These are phyloP conservation scores for Mesocricetus auratus DNA, from an alignment of 2,113 vertebrate species.

Conservation along the genomic window DNA sequence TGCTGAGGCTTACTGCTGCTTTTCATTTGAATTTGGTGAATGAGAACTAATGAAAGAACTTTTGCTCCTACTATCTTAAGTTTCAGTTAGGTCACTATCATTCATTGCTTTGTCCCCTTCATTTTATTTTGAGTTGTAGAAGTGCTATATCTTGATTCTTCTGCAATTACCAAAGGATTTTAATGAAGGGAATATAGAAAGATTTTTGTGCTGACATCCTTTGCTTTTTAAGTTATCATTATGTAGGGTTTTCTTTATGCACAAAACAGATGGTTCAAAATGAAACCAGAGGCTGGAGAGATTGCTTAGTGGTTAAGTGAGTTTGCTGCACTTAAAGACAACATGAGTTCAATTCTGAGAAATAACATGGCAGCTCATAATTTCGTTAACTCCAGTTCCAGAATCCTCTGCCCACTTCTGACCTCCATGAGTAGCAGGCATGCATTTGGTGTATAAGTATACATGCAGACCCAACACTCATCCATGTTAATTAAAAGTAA, in stretches of 20 bases:
- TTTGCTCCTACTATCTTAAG: not conserved
- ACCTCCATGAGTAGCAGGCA: not conserved
- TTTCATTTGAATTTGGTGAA: not conserved
- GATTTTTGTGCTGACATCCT: not conserved
- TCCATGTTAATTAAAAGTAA: not conserved
- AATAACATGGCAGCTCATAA: not conserved
- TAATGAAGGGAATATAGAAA: not conserved
- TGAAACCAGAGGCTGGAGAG: not conserved
- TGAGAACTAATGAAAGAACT: not conserved
- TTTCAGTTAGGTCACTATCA: conserved; percentile 21
- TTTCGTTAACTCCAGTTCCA: not conserved
- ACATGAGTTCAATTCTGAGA: not conserved
- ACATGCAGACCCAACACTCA: not conserved
- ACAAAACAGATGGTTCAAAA: not conserved
- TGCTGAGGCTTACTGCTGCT: rapidly evolving
- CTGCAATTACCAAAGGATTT: not conserved
- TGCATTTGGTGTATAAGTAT: not conserved
- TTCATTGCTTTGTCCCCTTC: not conserved
- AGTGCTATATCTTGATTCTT: not conserved
- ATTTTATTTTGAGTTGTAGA: conserved; percentile 34
- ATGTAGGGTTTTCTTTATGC: not conserved
- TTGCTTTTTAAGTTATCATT: not conserved
- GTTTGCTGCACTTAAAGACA: not conserved
- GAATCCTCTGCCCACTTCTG: not conserved
- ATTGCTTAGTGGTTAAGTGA: not conserved